A percentile compares a stretch with the other conserved stretches of the same genome.
phyloP scores from a whole-genome alignment of 2,113 vertebrate genomes.

The Diphyllodes magnificus region DNA sequence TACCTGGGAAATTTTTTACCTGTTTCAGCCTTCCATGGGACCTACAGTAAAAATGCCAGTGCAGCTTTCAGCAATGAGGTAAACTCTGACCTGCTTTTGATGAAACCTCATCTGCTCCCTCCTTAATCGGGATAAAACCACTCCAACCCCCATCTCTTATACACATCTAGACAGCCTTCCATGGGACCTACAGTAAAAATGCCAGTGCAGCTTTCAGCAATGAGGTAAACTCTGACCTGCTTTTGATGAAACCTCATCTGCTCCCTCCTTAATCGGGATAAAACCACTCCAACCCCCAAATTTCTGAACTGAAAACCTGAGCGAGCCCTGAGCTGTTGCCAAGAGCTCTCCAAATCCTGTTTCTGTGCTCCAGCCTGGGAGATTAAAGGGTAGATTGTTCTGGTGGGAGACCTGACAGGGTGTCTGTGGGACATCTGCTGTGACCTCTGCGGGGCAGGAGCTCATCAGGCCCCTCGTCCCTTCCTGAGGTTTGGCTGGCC shows the following conservation, averaged over 20 bases:
- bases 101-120: background rate
- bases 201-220: rapidly evolving
- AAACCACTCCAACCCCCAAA: background rate
- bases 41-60: background rate
- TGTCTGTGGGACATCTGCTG: background rate
- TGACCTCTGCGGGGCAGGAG: background rate
- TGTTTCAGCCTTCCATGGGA: background rate
- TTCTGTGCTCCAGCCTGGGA: background rate
- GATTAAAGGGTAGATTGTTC: background rate
- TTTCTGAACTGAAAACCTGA: background rate
- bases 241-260: background rate
- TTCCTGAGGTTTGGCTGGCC: background rate
- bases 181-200: background rate
- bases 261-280: background rate
- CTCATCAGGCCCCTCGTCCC: background rate
- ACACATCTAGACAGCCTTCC: no score
- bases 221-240: background rate
- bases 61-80: background rate
- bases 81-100: background rate
- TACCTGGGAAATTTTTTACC: background rate
- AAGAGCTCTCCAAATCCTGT: background rate
- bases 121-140: background rate
- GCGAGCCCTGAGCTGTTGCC: background rate
- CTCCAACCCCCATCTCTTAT: no score
- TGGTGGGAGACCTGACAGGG: background rate